Evolutionary conservation across 2,113 vertebrate species (phyloP).

Genomic region (Alouatta palliata): DNA sequence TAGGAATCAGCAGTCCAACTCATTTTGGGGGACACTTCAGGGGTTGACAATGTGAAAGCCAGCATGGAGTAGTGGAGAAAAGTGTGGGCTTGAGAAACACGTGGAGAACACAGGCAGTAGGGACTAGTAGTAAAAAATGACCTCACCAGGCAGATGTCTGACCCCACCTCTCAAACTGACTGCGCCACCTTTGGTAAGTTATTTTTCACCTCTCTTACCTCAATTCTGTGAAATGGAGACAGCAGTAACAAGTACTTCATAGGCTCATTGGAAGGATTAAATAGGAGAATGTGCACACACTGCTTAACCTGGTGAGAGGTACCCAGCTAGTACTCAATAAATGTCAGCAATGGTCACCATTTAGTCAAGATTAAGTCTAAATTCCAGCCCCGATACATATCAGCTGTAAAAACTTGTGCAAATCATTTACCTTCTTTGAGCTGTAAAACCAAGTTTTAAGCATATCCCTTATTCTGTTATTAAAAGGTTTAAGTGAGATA

Average conservation of each 20-base stretch:
- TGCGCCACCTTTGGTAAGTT: background rate
- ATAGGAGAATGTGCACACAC: background rate
- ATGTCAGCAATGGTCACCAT: background rate
- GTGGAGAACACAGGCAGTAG: background rate
- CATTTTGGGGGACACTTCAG: background rate
- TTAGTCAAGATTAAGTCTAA: background rate
- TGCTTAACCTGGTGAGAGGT: background rate
- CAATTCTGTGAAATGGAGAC: background rate
- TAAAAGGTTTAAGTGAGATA: background rate
- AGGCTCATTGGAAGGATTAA: background rate
- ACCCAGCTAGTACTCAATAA: background rate
- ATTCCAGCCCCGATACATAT: background rate
- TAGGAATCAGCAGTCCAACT: background rate
- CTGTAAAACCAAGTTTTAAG: background rate
- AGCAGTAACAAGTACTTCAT: background rate
- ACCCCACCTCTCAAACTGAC: background rate
- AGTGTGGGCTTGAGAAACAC: background rate
- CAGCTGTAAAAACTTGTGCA: background rate
- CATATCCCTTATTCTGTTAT: background rate
- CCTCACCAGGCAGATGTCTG: background rate
- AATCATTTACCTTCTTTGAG: background rate
- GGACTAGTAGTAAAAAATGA: background rate
- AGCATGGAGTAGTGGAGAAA: accelerated
- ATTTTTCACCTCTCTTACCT: background rate
- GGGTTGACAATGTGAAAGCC: background rate